Conservation (phyloP, 2,797 vertebrate species). For the Hemibagrus guttatus region DNA sequence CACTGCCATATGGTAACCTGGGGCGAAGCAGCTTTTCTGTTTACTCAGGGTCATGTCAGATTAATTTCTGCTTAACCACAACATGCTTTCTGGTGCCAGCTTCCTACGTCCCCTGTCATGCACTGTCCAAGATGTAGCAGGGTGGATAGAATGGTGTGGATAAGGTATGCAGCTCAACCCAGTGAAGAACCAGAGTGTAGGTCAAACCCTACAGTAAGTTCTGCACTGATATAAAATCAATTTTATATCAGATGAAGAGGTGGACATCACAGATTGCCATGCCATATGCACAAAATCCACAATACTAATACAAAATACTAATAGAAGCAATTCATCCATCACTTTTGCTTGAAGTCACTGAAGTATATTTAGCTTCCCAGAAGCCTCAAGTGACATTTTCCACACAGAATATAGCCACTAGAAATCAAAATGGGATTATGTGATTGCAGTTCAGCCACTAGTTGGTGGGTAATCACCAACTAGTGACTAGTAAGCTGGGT, state of each 20-base stretch:
- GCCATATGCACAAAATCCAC: background rate
- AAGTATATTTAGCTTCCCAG: background rate
- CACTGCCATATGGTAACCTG: constrained; percentile 79
- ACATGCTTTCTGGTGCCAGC: constrained; percentile 71
- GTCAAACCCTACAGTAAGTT: background rate
- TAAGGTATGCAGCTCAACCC: constrained; percentile 20
- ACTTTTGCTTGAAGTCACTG: background rate
- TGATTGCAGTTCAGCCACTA: background rate
- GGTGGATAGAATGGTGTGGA: constrained; percentile 22
- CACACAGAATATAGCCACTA: background rate
- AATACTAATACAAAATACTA: background rate
- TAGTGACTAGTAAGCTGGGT: background rate
- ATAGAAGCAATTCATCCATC: background rate
- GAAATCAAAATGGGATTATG: background rate
- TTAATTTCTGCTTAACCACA: constrained; percentile 73
- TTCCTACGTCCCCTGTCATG: constrained; percentile 26
- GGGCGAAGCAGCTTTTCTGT: constrained; percentile 79
- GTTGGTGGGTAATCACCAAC: background rate
- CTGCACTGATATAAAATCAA: background rate
- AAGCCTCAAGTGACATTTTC: background rate
- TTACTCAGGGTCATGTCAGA: constrained; percentile 78
- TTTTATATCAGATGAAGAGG: background rate
- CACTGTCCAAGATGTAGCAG: constrained; percentile 15
- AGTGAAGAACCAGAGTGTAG: background rate
- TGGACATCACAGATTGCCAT: background rate